Percentiles rank a stretch among this genome's conserved stretches.
Evolutionary conservation across 92 coral and sea anemone genomes (phyloP).

Genomic region (Epizoanthus illoricatus): DNA sequence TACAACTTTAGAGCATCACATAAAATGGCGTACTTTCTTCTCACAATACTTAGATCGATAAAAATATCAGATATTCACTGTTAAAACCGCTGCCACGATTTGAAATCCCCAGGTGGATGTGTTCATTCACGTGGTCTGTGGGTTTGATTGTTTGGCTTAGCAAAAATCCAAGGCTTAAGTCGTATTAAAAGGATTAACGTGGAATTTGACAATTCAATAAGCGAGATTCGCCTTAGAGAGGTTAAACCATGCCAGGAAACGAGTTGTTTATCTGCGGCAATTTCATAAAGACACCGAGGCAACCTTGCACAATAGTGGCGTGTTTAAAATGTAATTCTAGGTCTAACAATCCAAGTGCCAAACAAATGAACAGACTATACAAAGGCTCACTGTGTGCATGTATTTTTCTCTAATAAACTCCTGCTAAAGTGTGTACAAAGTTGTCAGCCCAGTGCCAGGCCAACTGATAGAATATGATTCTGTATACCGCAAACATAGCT

Average conservation of each 20-base stretch:
- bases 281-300: constrained; percentile 24
- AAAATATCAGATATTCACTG: constrained; percentile 1
- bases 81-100: background rate
- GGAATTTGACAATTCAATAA: constrained; percentile 43
- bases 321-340: constrained; percentile 20
- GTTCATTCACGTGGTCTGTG: constrained; percentile 5
- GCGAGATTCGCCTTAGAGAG: background rate
- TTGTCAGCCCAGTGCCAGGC: no score
- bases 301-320: constrained; percentile 12
- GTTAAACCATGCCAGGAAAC: constrained; percentile 24
- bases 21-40: background rate
- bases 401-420: no score
- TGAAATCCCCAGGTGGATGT: background rate
- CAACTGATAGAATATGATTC: no score
- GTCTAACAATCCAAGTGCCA: constrained; percentile 24
- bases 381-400: background rate
- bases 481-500: no score
- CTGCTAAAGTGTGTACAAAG: no score
- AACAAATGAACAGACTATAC: constrained; percentile 7
- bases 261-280: constrained; percentile 24
- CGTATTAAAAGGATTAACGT: constrained; percentile 25
- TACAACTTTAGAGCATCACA: no score
- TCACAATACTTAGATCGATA: background rate
- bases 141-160: constrained; percentile 11
- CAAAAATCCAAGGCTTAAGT: constrained; percentile 23